Evolutionary conservation across 2,888 invertebrate genomes (phyloP), one percentile per base, ranked within the genome.

Genomic region (Coelogynopora nodosa): DNA sequence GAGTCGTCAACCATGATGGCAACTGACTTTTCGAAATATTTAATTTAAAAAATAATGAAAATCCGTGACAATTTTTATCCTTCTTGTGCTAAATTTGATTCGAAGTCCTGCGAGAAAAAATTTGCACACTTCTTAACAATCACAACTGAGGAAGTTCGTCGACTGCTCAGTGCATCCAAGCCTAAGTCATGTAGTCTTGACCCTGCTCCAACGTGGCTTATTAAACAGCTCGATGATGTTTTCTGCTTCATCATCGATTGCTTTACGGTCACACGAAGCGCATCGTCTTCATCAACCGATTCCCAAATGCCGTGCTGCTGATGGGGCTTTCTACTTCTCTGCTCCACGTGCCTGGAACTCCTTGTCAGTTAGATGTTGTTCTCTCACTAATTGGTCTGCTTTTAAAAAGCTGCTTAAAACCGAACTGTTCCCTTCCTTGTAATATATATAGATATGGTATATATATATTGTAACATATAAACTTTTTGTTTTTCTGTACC

Each of bases 401-500:
- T 74, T 74, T 26, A 74, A 74, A 74, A 74, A 49, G 27, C 74
- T 23, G 74, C 74, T 74, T 2, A 74, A 74, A 74, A 74, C 74
- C 74, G 74, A 74, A 74, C 5, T 74, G 18, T 74, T 74, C 74
- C 74, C 74, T 74, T 74, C 27, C 27, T 74, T 74, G n/a, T n/a
- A n/a, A n/a, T n/a, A n/a, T n/a, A n/a, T n/a, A n/a, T n/a, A n/a
- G n/a, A n/a, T n/a, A n/a, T n/a, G n/a, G n/a, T n/a, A n/a, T n/a
- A n/a, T n/a, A n/a, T n/a, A n/a, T n/a, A n/a, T n/a, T n/a, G n/a
- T n/a, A n/a, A n/a, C n/a, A n/a, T n/a, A n/a, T n/a, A n/a, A n/a
- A n/a, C n/a, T n/a, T n/a, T n/a, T n/a, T n/a, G n/a, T n/a, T n/a
- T n/a, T n/a, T n/a, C n/a, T n/a, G n/a, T n/a, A n/a, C n/a, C n/a